Evolutionary conservation across 2,797 vertebrate genomes (phyloP).

Genomic region (Mastacembelus armatus): DNA sequence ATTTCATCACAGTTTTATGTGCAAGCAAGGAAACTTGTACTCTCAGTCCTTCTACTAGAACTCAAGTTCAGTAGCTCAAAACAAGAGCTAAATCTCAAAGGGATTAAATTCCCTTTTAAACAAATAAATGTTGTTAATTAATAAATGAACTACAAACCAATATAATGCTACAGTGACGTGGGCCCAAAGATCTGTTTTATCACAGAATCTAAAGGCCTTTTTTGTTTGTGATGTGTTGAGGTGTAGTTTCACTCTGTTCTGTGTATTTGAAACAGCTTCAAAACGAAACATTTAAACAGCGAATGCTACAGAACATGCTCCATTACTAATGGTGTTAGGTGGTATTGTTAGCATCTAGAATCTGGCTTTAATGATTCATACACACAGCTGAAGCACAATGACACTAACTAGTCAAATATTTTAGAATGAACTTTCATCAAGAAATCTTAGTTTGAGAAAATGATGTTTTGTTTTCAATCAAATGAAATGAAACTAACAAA

Average conservation of each 20-base stretch:
- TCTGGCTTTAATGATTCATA: conserved; percentile 41
- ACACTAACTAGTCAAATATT: conserved; percentile 28
- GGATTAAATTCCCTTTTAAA: conserved; percentile 38
- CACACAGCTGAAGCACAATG: conserved; percentile 49
- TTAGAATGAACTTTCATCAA: not conserved
- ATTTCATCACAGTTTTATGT: conserved; percentile 68
- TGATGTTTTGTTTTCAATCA: conserved; percentile 7
- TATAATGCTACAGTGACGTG: conserved; percentile 69
- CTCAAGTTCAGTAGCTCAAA: conserved; percentile 58
- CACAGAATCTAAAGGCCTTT: conserved; percentile 34
- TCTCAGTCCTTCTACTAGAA: conserved; percentile 33
- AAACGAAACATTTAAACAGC: conserved; percentile 35
- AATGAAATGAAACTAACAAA: conserved; percentile 16
- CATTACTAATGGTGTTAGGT: conserved; percentile 57
- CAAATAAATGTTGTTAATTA: conserved; percentile 38
- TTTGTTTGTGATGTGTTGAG: conserved; percentile 33
- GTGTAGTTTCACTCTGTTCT: conserved; percentile 14
- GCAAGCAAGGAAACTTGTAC: conserved; percentile 51
- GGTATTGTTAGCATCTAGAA: conserved; percentile 34
- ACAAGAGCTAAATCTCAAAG: conserved; percentile 55
- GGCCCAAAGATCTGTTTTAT: conserved; percentile 26
- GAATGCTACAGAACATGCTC: conserved; percentile 45
- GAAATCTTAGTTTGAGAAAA: too few relatives aligned
- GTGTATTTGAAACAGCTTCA: conserved; percentile 16
- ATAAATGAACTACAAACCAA: conserved; percentile 62